phyloP scores from a whole-genome alignment of 2,113 vertebrate species.

The Dicrurus megarhynchus region DNA sequence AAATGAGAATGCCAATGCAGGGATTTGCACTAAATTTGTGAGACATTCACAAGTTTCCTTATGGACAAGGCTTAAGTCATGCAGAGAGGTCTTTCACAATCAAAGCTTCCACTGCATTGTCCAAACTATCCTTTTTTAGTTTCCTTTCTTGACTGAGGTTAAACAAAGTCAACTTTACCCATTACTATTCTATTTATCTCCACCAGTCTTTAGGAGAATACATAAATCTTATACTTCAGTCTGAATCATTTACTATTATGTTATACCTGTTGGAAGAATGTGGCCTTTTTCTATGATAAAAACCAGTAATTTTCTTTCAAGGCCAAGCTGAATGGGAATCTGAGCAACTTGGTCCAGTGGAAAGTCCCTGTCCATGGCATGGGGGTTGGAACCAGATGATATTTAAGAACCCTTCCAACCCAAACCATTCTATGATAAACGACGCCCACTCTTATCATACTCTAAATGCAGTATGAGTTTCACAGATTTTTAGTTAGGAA shows the following conservation, averaged over 20 bases:
- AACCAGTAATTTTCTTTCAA: neutral
- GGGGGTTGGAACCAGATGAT: neutral
- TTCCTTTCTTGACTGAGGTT: neutral
- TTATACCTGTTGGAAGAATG: neutral
- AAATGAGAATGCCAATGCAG: neutral
- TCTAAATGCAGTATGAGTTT: neutral
- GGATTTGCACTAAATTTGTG: neutral
- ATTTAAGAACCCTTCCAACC: neutral
- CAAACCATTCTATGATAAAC: neutral
- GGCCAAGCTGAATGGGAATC: neutral
- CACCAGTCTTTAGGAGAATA: neutral
- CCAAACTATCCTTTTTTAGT: neutral
- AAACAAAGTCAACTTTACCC: neutral
- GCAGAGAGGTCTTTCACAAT: neutral
- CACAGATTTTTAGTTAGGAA: neutral
- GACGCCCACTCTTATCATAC: neutral
- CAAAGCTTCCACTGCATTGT: neutral
- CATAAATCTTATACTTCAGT: neutral
- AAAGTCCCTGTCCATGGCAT: neutral
- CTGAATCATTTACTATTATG: neutral
- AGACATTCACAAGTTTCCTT: neutral
- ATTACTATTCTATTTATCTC: neutral
- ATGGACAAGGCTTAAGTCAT: neutral
- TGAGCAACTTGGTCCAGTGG: neutral
- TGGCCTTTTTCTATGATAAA: neutral